Percentiles rank a stretch among this genome's conserved stretches.
Evolutionary conservation across 2,797 vertebrate species (phyloP).

Genomic region (Siniperca scherzeri): DNA sequence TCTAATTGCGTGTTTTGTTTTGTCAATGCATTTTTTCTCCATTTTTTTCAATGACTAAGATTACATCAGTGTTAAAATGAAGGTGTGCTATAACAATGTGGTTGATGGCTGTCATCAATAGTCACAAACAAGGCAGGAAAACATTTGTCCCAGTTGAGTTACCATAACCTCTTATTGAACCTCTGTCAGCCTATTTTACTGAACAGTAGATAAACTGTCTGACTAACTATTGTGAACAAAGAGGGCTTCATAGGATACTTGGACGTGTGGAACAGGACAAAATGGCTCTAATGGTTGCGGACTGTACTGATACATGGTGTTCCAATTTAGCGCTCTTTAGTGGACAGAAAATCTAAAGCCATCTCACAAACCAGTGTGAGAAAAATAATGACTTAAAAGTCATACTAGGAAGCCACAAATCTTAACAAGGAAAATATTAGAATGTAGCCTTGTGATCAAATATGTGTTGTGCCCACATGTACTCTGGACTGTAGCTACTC

Average conservation of each 20-base stretch:
- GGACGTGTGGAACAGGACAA: conserved; percentile 66
- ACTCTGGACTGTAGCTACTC: background rate
- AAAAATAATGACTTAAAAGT: conserved; percentile 56
- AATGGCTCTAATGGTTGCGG: conserved; percentile 44
- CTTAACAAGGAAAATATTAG: conserved; percentile 19
- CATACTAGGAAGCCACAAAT: conserved; percentile 11
- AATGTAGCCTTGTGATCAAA: conserved; percentile 15
- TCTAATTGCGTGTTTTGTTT: background rate
- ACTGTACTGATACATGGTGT: conserved; percentile 72
- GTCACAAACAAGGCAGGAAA: background rate
- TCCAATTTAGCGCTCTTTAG: conserved; percentile 52
- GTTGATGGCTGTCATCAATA: background rate
- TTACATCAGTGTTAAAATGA: background rate
- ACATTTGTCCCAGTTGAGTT: conserved; percentile 20
- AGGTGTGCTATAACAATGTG: background rate
- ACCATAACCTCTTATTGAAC: conserved; percentile 1
- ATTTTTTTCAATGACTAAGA: background rate
- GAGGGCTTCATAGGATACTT: conserved; percentile 10
- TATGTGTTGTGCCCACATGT: conserved; percentile 3
- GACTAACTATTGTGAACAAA: conserved; percentile 36
- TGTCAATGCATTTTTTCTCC: background rate
- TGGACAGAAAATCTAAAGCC: conserved; percentile 33
- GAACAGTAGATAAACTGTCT: conserved; percentile 15
- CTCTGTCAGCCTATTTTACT: conserved; percentile 2
- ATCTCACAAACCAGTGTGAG: conserved; percentile 42